Evolutionary conservation across 2,113 vertebrate species (phyloP).

Genomic region (Brachyistius frenatus): DNA sequence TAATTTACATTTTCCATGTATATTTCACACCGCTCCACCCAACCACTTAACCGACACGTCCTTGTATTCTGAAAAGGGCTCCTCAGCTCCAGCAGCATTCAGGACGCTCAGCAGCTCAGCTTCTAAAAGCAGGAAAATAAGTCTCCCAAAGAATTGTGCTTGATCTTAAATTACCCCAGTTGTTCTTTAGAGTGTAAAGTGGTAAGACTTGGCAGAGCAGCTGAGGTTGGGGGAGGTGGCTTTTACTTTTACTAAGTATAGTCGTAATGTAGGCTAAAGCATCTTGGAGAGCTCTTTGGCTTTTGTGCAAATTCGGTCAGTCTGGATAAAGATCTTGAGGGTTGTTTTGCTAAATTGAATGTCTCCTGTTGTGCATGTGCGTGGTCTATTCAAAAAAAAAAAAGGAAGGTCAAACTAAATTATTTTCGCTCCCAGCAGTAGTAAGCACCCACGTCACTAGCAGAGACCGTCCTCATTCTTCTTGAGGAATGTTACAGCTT

Average conservation of each 20-base stretch:
- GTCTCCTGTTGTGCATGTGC: neutral
- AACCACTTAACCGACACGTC: slow-evolving; percentile 46
- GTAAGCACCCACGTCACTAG: slow-evolving; percentile 4
- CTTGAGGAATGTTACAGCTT: neutral
- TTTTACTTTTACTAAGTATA: slow-evolving; percentile 38
- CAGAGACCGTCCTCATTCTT: neutral
- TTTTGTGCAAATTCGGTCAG: slow-evolving; percentile 66
- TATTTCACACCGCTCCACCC: slow-evolving; percentile 21
- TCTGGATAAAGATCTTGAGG: slow-evolving; percentile 54
- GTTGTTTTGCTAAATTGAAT: slow-evolving; percentile 25
- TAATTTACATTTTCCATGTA: slow-evolving; percentile 32
- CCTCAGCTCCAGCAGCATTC: neutral
- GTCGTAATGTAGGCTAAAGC: slow-evolving; percentile 68
- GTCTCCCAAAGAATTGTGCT: neutral
- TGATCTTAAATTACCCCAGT: slow-evolving; percentile 64
- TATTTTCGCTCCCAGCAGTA: slow-evolving; percentile 24
- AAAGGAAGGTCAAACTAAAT: slow-evolving; percentile 43
- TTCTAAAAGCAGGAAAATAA: slow-evolving; percentile 19
- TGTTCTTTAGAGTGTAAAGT: slow-evolving; percentile 71
- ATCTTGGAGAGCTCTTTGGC: slow-evolving; percentile 37
- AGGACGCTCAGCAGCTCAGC: slow-evolving; percentile 18
- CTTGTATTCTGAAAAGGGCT: slow-evolving; percentile 4
- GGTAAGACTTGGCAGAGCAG: slow-evolving; percentile 26
- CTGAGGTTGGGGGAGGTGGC: neutral
- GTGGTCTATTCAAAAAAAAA: slow-evolving; percentile 18